These are phyloP conservation scores for Caenorhabditis tropicalis DNA, from an alignment of 1,140 invertebrate genomes.

Conservation along the genomic window DNA sequence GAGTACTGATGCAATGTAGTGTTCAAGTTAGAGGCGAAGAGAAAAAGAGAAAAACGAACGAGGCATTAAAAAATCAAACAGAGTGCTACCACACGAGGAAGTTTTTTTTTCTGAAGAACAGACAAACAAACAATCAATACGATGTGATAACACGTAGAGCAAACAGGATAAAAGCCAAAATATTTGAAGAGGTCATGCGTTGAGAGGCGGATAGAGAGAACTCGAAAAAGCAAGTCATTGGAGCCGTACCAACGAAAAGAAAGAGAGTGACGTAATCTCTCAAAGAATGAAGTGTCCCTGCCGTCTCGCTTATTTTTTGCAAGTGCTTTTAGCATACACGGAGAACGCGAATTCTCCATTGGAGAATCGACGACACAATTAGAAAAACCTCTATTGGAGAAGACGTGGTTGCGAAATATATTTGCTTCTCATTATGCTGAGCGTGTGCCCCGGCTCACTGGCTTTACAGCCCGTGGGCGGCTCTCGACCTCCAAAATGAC, in stretches of 20 bases:
- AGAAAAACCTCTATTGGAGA: neutral
- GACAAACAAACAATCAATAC: conserved; percentile 12
- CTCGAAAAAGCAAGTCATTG: neutral
- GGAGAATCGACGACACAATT: neutral
- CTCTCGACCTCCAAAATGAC: neutral
- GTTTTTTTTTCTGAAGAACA: neutral
- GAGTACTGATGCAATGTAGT: neutral
- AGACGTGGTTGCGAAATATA: conserved; percentile 10
- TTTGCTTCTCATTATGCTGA: conserved; percentile 14
- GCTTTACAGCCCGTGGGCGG: neutral
- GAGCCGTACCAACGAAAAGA: neutral
- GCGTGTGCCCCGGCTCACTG: neutral
- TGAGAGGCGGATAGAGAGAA: neutral
- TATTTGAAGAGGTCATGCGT: neutral
- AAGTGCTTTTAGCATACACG: neutral
- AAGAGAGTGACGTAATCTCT: conserved; percentile 1
- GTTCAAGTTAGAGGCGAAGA: neutral
- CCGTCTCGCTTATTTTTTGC: neutral
- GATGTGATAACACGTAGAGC: neutral
- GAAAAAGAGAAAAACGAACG: conserved; percentile 14
- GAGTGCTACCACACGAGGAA: neutral
- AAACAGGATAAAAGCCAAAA: too few relatives aligned
- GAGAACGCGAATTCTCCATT: neutral
- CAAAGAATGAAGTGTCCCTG: neutral
- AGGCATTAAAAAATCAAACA: conserved; percentile 37